Conservation (phyloP, 92 coral and sea anemone genomes). For the Paragorgia papillata region DNA sequence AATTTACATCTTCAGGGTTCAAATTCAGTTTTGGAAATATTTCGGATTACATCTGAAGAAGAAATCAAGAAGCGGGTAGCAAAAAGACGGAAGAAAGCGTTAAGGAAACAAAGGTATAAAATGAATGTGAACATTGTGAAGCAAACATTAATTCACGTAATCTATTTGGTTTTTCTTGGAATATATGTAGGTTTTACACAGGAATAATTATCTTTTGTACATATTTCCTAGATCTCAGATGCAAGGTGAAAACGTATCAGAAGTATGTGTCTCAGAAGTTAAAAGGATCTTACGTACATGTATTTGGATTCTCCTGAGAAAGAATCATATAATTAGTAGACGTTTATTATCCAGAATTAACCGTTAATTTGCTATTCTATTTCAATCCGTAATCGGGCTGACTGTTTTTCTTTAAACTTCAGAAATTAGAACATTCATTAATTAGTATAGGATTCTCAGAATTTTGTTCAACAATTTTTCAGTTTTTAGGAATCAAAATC, state of each 20-base stretch:
- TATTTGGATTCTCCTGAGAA: slow-evolving; percentile 32
- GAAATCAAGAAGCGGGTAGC: slow-evolving; percentile 76
- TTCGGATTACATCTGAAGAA: slow-evolving; percentile 75
- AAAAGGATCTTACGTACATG: not conserved
- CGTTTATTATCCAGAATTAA: too few relatives aligned
- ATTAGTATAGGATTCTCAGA: too few relatives aligned
- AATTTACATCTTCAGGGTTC: slow-evolving; percentile 85
- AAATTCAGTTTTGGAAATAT: slow-evolving; percentile 85
- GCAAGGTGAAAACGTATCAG: not conserved
- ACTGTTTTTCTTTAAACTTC: too few relatives aligned
- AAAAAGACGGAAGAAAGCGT: slow-evolving; percentile 70
- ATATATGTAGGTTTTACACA: not conserved
- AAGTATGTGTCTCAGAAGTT: not conserved
- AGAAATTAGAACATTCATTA: too few relatives aligned
- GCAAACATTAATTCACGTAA: not conserved
- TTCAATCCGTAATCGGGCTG: too few relatives aligned
- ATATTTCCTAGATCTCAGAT: not conserved
- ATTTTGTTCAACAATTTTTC: too few relatives aligned
- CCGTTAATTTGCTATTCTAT: too few relatives aligned
- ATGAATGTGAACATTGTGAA: not conserved
- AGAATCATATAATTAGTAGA: too few relatives aligned
- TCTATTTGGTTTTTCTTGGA: not conserved
- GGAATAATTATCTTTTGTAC: not conserved
- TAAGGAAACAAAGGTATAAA: slow-evolving; percentile 62
- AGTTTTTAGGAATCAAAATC: too few relatives aligned